A percentile compares a stretch with the other conserved stretches of the same genome.
Conservation (phyloP, 2,113 vertebrate species). For the Notiomystis cincta region DNA sequence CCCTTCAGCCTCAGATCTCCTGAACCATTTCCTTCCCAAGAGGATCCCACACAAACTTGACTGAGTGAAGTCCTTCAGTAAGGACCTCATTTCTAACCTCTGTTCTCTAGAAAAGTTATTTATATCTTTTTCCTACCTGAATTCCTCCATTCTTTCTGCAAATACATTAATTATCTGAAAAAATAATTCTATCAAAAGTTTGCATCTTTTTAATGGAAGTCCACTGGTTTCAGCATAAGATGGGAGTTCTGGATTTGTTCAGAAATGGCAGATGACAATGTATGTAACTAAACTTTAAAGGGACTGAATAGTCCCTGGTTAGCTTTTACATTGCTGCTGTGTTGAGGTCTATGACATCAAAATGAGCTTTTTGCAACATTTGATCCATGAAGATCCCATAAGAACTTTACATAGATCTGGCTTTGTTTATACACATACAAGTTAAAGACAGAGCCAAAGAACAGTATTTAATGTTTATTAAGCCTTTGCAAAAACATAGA, state of each 20-base stretch:
- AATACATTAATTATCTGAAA: background rate
- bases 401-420: background rate
- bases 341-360: background rate
- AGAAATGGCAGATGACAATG: background rate
- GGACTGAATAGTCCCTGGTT: background rate
- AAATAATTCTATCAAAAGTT: background rate
- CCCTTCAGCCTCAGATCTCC: background rate
- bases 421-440: background rate
- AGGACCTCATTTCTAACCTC: background rate
- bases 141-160: background rate
- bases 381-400: background rate
- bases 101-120: background rate
- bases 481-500: constrained; percentile 9
- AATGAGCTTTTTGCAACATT: background rate
- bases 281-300: background rate
- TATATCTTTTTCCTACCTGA: background rate
- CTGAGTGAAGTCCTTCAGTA: background rate
- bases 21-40: background rate
- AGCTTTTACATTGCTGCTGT: background rate
- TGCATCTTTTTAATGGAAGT: background rate
- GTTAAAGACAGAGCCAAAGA: background rate
- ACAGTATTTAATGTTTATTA: constrained; percentile 15
- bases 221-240: background rate
- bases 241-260: background rate
- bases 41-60: background rate